These are phyloP conservation scores for Meganola albula DNA, from an alignment of 2,888 invertebrate genomes.

Conservation along the genomic window DNA sequence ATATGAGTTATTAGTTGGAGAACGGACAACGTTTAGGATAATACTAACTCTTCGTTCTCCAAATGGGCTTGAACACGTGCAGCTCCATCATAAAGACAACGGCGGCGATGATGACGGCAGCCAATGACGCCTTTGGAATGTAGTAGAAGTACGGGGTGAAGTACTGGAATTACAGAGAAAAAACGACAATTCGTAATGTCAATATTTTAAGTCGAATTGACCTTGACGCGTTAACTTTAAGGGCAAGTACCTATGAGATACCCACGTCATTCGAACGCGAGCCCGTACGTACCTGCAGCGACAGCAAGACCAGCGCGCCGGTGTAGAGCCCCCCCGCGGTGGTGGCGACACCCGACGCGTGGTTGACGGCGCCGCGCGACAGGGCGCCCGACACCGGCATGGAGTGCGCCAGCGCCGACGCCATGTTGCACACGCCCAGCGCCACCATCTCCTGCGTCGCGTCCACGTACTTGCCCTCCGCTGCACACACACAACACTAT, in stretches of 20 bases:
- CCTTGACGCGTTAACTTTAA: too few relatives aligned
- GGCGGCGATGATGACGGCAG: conserved; percentile 91
- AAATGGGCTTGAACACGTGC: conserved; percentile 86
- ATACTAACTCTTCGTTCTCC: conserved; percentile 85
- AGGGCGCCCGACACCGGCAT: conserved; percentile 95
- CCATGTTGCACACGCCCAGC: conserved; percentile 89
- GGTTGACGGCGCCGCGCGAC: conserved; percentile 94
- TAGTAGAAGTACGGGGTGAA: conserved; percentile 90
- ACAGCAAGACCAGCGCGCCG: conserved; percentile 74
- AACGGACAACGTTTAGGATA: too few relatives aligned
- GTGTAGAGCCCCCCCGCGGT: conserved; percentile 92
- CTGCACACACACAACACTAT: conserved; percentile 55
- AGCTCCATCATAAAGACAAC: conserved; percentile 92
- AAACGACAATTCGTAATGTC: too few relatives aligned
- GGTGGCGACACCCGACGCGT: conserved; percentile 93
- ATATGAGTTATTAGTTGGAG: too few relatives aligned
- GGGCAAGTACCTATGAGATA: too few relatives aligned
- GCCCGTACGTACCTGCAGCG: conserved; percentile 71
- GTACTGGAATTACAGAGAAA: conserved; percentile 79
- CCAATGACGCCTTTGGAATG: conserved; percentile 87
- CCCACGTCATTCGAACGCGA: too few relatives aligned
- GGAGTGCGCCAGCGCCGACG: conserved; percentile 91
- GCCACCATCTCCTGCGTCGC: conserved; percentile 95
- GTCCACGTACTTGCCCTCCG: conserved; percentile 87
- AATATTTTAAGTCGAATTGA: too few relatives aligned